phyloP scores from a whole-genome alignment of 2,888 invertebrate genomes.

The Lathronympha strigana region DNA sequence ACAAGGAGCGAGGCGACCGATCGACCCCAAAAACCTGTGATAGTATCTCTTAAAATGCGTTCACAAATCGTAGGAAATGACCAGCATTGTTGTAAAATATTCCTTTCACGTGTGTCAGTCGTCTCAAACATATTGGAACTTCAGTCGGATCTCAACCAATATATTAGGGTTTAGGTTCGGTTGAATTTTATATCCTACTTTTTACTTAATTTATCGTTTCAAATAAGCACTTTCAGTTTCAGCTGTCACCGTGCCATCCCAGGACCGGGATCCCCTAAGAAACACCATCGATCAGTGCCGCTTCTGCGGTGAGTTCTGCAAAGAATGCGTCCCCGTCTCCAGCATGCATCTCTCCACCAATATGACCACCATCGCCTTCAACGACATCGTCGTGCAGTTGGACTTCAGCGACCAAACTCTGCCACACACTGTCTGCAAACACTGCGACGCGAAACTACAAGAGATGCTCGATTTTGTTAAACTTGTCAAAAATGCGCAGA shows the following conservation, averaged over 20 bases:
- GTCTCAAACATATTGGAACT: too few relatives aligned
- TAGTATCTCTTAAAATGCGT: too few relatives aligned
- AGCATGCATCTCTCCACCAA: not conserved
- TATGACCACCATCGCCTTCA: not conserved
- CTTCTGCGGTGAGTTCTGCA: constrained; percentile 15
- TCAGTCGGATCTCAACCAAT: too few relatives aligned
- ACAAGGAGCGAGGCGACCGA: too few relatives aligned
- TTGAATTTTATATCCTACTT: too few relatives aligned
- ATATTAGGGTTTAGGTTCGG: too few relatives aligned
- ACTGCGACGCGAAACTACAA: constrained; percentile 3
- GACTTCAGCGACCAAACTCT: not conserved
- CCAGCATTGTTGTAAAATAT: too few relatives aligned
- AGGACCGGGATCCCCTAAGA: not conserved
- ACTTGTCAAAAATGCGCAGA: constrained; percentile 1
- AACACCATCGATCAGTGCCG: constrained; percentile 12
- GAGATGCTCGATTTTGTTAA: not conserved
- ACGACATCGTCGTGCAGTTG: not conserved
- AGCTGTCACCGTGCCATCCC: not conserved
- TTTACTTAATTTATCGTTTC: too few relatives aligned
- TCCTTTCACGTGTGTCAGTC: too few relatives aligned
- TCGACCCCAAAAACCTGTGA: too few relatives aligned
- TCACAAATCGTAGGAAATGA: too few relatives aligned
- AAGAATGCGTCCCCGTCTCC: not conserved
- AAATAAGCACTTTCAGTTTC: not conserved
- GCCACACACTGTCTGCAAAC: not conserved